Evolutionary conservation across 2,888 invertebrate genomes (phyloP), one percentile per base, ranked within the genome.

Genomic region (Troides helena): DNA sequence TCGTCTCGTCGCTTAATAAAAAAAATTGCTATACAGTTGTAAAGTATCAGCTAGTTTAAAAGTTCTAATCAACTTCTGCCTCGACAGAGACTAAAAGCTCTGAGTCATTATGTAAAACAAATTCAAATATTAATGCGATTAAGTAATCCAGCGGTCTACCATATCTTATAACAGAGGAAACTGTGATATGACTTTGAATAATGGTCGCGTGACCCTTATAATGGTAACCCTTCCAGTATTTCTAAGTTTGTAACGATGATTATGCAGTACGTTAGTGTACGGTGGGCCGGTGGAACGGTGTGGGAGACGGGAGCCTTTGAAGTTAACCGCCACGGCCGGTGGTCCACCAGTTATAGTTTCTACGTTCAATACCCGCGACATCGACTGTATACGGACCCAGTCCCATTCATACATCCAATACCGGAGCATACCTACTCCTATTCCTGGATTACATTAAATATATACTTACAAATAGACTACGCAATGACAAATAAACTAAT

Each of bases 321-420:
- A 80, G 88, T 88, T 73, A 72, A 75, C 87, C 85, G 86, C 77
- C 88, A 80, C 80, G 80, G 85, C 83, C 87, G 91, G 90, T 92
- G 91, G 91, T 90, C 92, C 78, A 76, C 79, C 80, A 81, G 80
- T 80, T 82, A 82, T 79, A 80, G 82, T 80, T 81, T 83, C 82
- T 79, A 82, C 84, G 83, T 88, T 89, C 88, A 89, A 85, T 84
- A 79, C 78, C 74, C 72, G 73, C 78, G 79, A 75, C 78, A 74
- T 82, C 81, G 80, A 80, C 81, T 82, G 58, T 57, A 81, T 84
- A 82, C 80, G 82, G 86, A 84, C 90, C 90, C 89, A 89, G 85
- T 84, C 83, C 83, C 79, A 82, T 85, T 82, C 81, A 80, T 80
- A 79, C 81, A 81, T 80, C 82, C 85, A 89, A 86, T 87, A 70